Conservation (phyloP, 2,113 vertebrate species). For the Callipepla californica region DNA sequence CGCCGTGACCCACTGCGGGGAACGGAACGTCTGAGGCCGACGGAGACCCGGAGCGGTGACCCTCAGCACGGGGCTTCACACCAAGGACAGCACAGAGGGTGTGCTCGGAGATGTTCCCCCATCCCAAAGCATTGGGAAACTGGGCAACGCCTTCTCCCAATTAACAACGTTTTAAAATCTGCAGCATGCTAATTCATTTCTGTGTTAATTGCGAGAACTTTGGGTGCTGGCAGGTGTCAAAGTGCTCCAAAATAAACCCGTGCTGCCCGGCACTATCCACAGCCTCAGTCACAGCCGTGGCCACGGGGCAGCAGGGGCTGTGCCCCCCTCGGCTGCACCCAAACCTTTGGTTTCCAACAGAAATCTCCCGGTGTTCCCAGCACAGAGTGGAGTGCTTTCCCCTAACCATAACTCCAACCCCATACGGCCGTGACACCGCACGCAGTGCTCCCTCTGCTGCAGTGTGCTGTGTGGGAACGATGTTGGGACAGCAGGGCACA, state of each 20-base stretch:
- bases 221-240: background rate
- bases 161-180: background rate
- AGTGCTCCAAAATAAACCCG: background rate
- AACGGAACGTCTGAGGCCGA: too few species aligned
- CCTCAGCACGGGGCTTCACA: rapidly evolving
- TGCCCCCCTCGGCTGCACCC: background rate
- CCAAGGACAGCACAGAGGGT: rapidly evolving
- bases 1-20: background rate
- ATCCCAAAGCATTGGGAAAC: rapidly evolving
- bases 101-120: background rate
- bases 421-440: background rate
- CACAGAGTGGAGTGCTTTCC: background rate
- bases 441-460: background rate
- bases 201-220: background rate
- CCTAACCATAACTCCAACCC: too few species aligned
- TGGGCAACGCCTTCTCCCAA: background rate
- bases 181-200: background rate
- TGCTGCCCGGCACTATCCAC: background rate
- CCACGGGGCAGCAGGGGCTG: background rate
- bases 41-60: too few species aligned
- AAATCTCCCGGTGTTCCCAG: background rate
- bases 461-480: background rate
- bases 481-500: background rate
- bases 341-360: background rate
- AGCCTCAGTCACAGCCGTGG: background rate